Evolutionary conservation across 2,888 invertebrate species (phyloP), one percentile per base, ranked within the genome.

Genomic region (Blomia tropicalis): DNA sequence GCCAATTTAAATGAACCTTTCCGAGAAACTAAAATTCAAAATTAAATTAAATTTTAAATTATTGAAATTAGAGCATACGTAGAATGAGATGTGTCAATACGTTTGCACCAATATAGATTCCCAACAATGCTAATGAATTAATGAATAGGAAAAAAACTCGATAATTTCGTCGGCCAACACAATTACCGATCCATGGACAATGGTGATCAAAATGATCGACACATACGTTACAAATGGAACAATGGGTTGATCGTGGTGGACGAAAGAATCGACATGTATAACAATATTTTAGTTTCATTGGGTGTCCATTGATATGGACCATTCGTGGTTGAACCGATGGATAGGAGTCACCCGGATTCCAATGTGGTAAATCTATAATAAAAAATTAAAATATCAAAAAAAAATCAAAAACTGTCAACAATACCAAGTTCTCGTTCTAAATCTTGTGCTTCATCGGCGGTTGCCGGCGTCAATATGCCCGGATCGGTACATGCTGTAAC

Each of bases 181-280:
- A 56, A 25, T 56, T 56, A 25, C 56, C 56, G 2, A 56, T 29
- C 56, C 56, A 56, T 3, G 56, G 56, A 25, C 56, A 56, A 36
- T 56, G 56, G 22, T 56, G 56, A 56, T 56, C 56, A 31, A 56
- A 56, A 25, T n/a, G n/a, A 14, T 56, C 56, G 29, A 56, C 29
- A 36, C 56, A 56, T 2, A 3, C 25, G 23, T 56, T 56, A 25
- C 56, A 56, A 30, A 25, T 29, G 2, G 19, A 19, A 56, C 56
- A 56, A 25, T 56, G 56, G 11, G 36, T 27, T 31, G 56, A n/a
- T n/a, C 56, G 56, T 30, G 56, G 56, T 56, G 56, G 56, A 31
- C 56, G 56, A 25, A 32, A 56, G 29, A 30, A 56, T 4, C 29
- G 56, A 56, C 56, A 56, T 19, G 56, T 56, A 25, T 30, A 56